Conservation (phyloP, 2,797 vertebrate genomes). For the Petrocephalus sullivani region DNA sequence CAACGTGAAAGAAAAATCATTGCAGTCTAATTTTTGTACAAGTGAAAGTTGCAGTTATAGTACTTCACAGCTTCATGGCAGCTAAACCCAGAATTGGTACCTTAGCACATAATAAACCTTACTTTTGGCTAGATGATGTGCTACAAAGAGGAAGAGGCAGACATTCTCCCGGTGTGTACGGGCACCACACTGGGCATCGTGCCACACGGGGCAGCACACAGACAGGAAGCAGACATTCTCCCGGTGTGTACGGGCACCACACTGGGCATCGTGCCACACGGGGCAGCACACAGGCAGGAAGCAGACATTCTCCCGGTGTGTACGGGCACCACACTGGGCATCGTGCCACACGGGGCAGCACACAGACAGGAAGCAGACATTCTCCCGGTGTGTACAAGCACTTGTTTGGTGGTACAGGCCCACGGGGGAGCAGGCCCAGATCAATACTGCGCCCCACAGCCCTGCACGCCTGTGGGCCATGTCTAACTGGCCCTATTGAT, state of each 20-base stretch:
- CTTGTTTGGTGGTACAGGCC: constrained; percentile 53
- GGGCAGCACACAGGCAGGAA: neutral
- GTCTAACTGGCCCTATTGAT: constrained; percentile 88
- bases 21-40: neutral
- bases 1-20: neutral
- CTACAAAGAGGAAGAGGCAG: neutral
- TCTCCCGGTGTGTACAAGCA: neutral
- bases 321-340: neutral
- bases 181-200: neutral
- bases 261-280: neutral
- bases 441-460: constrained; percentile 80
- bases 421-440: constrained; percentile 80
- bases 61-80: neutral
- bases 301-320: neutral
- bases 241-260: neutral
- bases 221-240: neutral
- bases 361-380: neutral
- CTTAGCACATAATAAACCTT: neutral
- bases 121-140: neutral
- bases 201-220: neutral
- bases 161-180: neutral
- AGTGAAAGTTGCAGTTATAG: neutral
- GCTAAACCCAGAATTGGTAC: neutral
- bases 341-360: neutral
- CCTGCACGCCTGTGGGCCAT: constrained; percentile 72